These are phyloP conservation scores for Xiphophorus hellerii DNA, from an alignment of 2,113 vertebrate genomes.

Conservation along the genomic window DNA sequence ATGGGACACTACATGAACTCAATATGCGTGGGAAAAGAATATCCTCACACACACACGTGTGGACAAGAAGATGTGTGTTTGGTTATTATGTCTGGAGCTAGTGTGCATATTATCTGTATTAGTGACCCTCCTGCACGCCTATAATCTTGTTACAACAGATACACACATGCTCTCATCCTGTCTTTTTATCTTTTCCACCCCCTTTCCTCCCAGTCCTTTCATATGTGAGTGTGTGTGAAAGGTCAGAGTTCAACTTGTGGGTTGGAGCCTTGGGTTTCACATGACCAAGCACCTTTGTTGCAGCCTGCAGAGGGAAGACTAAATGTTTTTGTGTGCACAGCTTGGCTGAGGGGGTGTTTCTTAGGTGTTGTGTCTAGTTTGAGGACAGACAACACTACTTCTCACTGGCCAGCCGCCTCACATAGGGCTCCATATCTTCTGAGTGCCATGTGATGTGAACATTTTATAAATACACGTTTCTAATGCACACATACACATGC, in stretches of 20 bases:
- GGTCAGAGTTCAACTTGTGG: conserved; percentile 84
- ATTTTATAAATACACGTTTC: background rate
- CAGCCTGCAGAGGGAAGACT: conserved; percentile 67
- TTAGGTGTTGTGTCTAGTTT: conserved; percentile 64
- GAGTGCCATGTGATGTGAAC: conserved; percentile 29
- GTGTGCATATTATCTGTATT: conserved; percentile 81
- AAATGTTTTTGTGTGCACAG: conserved; percentile 56
- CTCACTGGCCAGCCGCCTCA: background rate
- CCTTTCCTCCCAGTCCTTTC: conserved; percentile 17
- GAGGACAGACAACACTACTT: background rate
- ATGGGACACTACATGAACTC: conserved; percentile 15
- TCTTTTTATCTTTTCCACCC: conserved; percentile 50
- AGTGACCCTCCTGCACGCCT: conserved; percentile 77
- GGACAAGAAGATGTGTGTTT: conserved; percentile 62
- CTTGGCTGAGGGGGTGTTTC: conserved; percentile 22
- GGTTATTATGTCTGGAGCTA: conserved; percentile 87
- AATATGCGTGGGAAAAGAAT: conserved; percentile 27
- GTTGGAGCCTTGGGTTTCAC: conserved; percentile 84
- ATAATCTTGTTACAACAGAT: conserved; percentile 16
- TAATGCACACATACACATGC: background rate
- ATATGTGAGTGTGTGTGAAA: conserved; percentile 40
- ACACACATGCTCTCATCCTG: conserved; percentile 31
- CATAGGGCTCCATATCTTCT: conserved; percentile 37
- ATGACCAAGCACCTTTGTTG: conserved; percentile 88
- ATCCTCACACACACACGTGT: conserved; percentile 15